Base-by-base conservation (phyloP, 2,888 invertebrate species). In the Philonicus albiceps region DNA sequence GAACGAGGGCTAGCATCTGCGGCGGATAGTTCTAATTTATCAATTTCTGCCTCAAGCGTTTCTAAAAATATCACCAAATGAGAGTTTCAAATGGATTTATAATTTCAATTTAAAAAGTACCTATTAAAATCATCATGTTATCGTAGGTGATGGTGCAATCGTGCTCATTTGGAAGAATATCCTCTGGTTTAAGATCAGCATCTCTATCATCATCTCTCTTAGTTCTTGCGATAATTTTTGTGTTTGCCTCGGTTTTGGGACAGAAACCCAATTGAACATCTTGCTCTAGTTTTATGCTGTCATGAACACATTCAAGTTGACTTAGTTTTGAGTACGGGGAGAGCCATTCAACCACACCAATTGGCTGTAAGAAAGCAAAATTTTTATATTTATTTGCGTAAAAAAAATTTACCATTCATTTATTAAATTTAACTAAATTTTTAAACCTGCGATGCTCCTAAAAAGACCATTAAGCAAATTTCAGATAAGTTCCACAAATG, bases 261-360 rank as follows among this genome's bases (percentile, higher is more conserved):
- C 94, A 94, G 1, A 96, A 91, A 83, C 94, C 95, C 87, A 97
- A 91, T 53, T 94, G 93, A 2, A 98, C 96, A 92, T 98, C 98
- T 90, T 96, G 95, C 91, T 98, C 98, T 90, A 98, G 92, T 90
- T 98, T 98, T 87, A 98, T 96, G 91, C 98, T 98, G 90, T 96
- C 96, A 90, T 98, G 97, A 86, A 98, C 96, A 91, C 98, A 98
- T 91, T 98, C 97, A 91, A 98, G 97, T 91, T 98, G 97, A 88
- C 96, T 96, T 43, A 99, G 94, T 13, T 95, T 94, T 49, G 97
- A 96, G 85, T 97, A 96, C 16, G 96, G 95, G 0, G 96, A 95
- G 49, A 99, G 92, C 93, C 98, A 99, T 92, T 98, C 98, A 85
- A 96, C 95, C 87, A 97, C 94, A 22, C 98, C 98, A 93, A 93